Conservation (phyloP, 2,888 invertebrate genomes). For the Gryllus longicercus region DNA sequence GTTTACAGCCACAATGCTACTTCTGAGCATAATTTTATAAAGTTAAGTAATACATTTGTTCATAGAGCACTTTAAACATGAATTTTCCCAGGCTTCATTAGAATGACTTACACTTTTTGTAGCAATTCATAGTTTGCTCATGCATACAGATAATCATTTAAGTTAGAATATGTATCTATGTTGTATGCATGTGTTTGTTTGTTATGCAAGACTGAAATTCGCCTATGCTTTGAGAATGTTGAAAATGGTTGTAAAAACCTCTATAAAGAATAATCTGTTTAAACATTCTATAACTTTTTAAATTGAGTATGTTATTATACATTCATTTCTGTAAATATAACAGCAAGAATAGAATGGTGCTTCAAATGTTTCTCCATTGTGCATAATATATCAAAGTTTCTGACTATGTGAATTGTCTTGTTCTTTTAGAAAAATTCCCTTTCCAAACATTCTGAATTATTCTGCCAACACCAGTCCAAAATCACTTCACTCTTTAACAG, state of each 20-base stretch:
- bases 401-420: neutral
- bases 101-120: neutral
- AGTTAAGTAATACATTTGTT: neutral
- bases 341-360: constrained; percentile 32
- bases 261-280: neutral
- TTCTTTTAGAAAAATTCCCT: too few relatives aligned
- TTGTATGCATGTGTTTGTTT: constrained; percentile 18
- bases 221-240: neutral
- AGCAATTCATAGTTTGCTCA: neutral
- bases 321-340: constrained; percentile 2
- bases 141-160: neutral
- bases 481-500: too few relatives aligned
- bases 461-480: too few relatives aligned
- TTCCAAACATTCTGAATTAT: too few relatives aligned
- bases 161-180: neutral
- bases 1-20: neutral
- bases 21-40: neutral
- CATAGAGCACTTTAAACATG: neutral
- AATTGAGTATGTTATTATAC: constrained; percentile 20
- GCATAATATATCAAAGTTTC: constrained; percentile 17
- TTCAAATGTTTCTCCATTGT: constrained; percentile 25
- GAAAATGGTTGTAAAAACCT: neutral
- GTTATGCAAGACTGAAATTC: constrained; percentile 25
- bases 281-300: neutral
- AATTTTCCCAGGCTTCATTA: neutral